phyloP scores from a whole-genome alignment of 2,113 vertebrate genomes.

The Malaclemys terrapin region DNA sequence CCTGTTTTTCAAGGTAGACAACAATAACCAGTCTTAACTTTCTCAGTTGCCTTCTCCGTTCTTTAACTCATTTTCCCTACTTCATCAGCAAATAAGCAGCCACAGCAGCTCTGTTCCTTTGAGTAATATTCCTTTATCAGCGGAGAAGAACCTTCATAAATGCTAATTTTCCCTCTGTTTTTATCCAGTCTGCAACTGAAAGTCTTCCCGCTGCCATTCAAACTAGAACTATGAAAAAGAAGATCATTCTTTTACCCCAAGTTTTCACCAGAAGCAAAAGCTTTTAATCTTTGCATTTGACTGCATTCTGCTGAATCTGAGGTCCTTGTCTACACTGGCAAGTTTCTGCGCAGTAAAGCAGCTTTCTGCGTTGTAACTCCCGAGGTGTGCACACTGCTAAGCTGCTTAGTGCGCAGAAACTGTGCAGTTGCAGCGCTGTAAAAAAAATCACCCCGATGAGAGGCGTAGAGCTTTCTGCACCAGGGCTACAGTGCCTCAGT shows the following conservation, averaged over 20 bases:
- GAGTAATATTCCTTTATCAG: background rate
- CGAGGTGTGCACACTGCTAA: no score
- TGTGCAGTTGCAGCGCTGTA: no score
- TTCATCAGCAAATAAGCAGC: no score
- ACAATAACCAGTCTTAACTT: background rate
- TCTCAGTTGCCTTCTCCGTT: background rate
- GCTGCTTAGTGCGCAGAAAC: no score
- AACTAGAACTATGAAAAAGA: background rate
- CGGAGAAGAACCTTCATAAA: conserved; percentile 11
- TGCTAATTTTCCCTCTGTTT: background rate
- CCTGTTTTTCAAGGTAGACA: background rate
- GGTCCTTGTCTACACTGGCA: no score
- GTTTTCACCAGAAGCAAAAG: background rate
- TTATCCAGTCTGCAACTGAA: background rate
- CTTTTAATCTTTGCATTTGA: conserved; percentile 15
- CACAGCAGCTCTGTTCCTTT: background rate
- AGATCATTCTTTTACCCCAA: background rate
- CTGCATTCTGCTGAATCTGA: background rate
- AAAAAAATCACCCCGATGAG: no score
- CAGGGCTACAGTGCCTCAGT: no score
- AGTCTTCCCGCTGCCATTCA: background rate
- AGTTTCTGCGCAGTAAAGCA: no score
- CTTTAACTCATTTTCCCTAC: background rate
- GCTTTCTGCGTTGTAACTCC: no score
- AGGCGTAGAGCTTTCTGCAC: no score